Percentiles rank a stretch among this genome's conserved stretches.
Conservation (phyloP, 2,797 vertebrate genomes). For the Anolis apletophallus region DNA sequence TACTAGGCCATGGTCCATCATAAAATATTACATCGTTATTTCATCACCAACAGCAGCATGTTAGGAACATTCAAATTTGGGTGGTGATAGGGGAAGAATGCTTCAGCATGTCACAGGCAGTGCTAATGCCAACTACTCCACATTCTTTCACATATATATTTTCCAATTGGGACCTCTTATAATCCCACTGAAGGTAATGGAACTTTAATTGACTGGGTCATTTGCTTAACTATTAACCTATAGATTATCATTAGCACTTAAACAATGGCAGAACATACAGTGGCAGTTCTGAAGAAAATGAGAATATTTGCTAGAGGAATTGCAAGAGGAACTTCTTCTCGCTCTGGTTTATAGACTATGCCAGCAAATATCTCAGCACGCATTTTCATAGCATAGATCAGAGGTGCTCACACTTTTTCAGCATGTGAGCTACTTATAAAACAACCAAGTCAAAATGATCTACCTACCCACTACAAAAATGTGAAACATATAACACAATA, state of each 20-base stretch:
- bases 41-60: too few relatives aligned
- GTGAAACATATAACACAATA: too few relatives aligned
- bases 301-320: background rate
- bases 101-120: background rate
- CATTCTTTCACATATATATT: background rate
- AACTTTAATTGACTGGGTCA: conserved; percentile 3
- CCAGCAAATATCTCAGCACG: too few relatives aligned
- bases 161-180: background rate
- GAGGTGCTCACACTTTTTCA: too few relatives aligned
- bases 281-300: background rate
- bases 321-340: background rate
- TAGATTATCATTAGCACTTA: conserved; percentile 1
- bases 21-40: too few relatives aligned
- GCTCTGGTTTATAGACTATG: background rate
- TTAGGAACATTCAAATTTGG: background rate
- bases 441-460: too few relatives aligned
- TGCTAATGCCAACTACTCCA: background rate
- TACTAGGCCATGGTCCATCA: too few relatives aligned
- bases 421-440: too few relatives aligned
- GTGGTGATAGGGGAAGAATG: background rate
- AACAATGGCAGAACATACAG: background rate
- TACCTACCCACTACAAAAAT: too few relatives aligned
- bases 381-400: background rate
- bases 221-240: background rate
- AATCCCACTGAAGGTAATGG: background rate